Evolutionary conservation across 2,797 vertebrate species (phyloP).

Genomic region (Pyrocephalus nanus): DNA sequence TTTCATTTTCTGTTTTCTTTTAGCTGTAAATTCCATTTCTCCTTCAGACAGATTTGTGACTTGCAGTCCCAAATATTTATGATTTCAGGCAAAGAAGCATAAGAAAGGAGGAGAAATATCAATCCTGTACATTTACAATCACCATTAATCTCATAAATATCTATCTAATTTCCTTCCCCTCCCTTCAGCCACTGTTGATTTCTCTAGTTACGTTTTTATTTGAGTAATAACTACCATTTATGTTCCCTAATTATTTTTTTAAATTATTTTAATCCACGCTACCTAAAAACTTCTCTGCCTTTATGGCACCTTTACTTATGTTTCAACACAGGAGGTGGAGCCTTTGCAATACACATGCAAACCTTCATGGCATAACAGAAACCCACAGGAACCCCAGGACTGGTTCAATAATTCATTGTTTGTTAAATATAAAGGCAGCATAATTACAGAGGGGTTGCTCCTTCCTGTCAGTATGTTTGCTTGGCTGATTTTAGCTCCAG

Average conservation of each 20-base stretch:
- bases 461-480: neutral
- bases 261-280: neutral
- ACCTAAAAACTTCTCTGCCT: neutral
- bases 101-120: slow-evolving; percentile 24
- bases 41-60: slow-evolving; percentile 20
- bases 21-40: slow-evolving; percentile 1
- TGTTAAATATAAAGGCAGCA: neutral
- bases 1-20: slow-evolving; percentile 1
- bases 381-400: neutral
- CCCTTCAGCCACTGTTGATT: neutral
- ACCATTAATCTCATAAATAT: neutral
- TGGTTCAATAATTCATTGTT: neutral
- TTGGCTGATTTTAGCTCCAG: neutral
- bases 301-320: neutral
- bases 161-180: neutral
- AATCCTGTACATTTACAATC: slow-evolving; percentile 7
- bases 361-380: neutral
- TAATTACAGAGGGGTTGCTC: neutral
- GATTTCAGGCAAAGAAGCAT: neutral
- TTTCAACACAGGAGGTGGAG: neutral
- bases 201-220: neutral
- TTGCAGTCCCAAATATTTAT: slow-evolving; percentile 29
- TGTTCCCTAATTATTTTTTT: neutral
- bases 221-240: neutral
- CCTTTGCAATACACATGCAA: neutral